A percentile compares a stretch with the other conserved stretches of the same genome.
phyloP scores from a whole-genome alignment of 2,888 invertebrate genomes.

The Lasioglossum marginatum region DNA sequence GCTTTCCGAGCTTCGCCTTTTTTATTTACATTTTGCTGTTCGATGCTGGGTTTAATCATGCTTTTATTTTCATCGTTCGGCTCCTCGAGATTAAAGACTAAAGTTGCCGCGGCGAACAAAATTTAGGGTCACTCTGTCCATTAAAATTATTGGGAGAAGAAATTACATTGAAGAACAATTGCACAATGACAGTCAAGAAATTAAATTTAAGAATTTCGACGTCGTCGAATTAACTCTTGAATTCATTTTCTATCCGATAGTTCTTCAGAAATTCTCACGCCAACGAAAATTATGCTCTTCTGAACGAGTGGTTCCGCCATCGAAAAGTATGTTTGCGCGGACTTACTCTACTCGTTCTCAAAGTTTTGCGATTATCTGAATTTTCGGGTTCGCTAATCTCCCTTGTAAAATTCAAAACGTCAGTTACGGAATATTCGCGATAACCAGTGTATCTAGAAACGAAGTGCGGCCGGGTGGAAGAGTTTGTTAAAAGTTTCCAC shows the following conservation, averaged over 20 bases:
- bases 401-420: not conserved
- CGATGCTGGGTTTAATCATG: not conserved
- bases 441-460: not conserved
- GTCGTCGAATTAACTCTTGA: too few relatives aligned
- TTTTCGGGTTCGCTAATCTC: not conserved
- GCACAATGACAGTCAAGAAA: too few relatives aligned
- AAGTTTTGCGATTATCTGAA: not conserved
- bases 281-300: not conserved
- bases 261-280: not conserved
- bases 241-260: too few relatives aligned
- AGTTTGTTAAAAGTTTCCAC: constrained; percentile 38
- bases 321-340: not conserved
- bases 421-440: not conserved
- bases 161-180: too few relatives aligned
- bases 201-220: too few relatives aligned
- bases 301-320: not conserved
- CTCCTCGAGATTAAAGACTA: not conserved
- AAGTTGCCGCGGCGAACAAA: not conserved
- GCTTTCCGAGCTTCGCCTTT: not conserved
- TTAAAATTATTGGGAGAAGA: too few relatives aligned
- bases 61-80: not conserved
- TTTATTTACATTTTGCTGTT: not conserved
- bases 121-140: not conserved
- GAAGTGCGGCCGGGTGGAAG: constrained; percentile 7
- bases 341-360: not conserved